Base-by-base conservation (phyloP, 2,113 vertebrate genomes). In the Falco punctatus region DNA sequence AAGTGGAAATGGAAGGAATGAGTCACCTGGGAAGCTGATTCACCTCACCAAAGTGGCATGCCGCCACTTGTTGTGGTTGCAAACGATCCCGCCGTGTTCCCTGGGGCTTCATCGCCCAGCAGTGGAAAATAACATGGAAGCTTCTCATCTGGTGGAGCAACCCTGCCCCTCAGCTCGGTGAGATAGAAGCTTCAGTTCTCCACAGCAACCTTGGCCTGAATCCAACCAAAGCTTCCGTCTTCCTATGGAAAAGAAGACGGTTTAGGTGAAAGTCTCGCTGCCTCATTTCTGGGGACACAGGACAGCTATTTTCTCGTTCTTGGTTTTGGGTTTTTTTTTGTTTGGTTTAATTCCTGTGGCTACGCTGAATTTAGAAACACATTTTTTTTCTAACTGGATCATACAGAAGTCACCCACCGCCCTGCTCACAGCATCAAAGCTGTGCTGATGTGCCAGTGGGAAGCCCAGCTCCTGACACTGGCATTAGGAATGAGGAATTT, bases 1-100 rank as follows among this genome's bases (percentile, higher is more conserved):
- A 26, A 46, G 30, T 77, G 58, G 67, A 7, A 88, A 35, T 10
- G 52, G 22, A 23, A 3, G 32, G 58, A 61, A 75, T 7, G 2
- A 28, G 51, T 42, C 88, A 61, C 51, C 28, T n/a, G 38, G 88
- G 30, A 64, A 46, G 48, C 12, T 78, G 61, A 86, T 21, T 86
- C 88, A 75, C 14, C 24, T 58, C 0, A 0, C 15, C 49, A 15
- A 61, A 55, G 58, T 4, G 4, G 30, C 2, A 0, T 44, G 90
- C 42, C 0, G 4, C 38, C 38, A 12, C 90, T 83, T 74, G 65
- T 48, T 78, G 13, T 1, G 48, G 64, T 26, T 84, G 59, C 82
- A 46, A 91, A 71, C 73, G 44, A 15, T n/a, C 69, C 24, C 1
- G 0, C 35, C 8, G 1, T 1, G 2, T 33, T 51, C 65, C 33